Evolutionary conservation across 2,113 vertebrate genomes (phyloP).

Genomic region (Cebus imitator): DNA sequence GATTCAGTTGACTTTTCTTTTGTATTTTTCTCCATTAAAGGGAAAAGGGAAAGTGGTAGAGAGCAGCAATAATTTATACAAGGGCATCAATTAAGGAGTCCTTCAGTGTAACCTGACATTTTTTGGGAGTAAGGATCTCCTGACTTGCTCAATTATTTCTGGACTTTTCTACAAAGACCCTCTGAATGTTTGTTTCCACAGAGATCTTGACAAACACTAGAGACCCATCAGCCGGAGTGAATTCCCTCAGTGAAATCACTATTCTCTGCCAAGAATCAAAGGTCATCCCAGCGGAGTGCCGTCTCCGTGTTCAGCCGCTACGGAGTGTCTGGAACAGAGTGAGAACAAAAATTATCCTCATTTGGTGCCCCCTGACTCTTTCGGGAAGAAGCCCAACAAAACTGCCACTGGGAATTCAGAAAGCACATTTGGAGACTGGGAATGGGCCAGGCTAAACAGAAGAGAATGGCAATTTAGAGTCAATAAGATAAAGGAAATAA

Average conservation of each 20-base stretch:
- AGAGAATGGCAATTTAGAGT: slow-evolving; percentile 61
- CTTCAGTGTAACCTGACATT: slow-evolving; percentile 29
- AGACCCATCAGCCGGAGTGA: slow-evolving; percentile 46
- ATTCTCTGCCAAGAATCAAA: slow-evolving; percentile 69
- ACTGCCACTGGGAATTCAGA: slow-evolving; percentile 71
- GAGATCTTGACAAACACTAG: slow-evolving; percentile 65
- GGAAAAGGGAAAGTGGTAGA: slow-evolving; percentile 55
- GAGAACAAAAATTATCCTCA: slow-evolving; percentile 73
- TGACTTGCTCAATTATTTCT: slow-evolving; percentile 63
- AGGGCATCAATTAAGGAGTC: slow-evolving; percentile 14
- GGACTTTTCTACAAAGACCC: slow-evolving; percentile 72
- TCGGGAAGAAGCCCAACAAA: slow-evolving; percentile 71
- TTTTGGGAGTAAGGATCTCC: slow-evolving; percentile 36
- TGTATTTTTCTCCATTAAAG: slow-evolving; percentile 55
- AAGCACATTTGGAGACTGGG: slow-evolving; percentile 73
- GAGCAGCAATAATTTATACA: slow-evolving; percentile 47
- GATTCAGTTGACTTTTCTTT: slow-evolving; percentile 65
- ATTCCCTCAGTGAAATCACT: slow-evolving; percentile 67
- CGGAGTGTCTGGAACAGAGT: slow-evolving; percentile 77
- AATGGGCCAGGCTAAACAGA: slow-evolving; percentile 75
- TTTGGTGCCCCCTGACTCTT: slow-evolving; percentile 73
- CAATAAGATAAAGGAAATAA: slow-evolving; percentile 80
- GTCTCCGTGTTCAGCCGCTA: slow-evolving; percentile 66
- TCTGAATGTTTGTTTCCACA: slow-evolving; percentile 74
- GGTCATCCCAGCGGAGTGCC: slow-evolving; percentile 73